Base-by-base conservation (phyloP, 2,113 vertebrate genomes). In the Phaethornis superciliosus region DNA sequence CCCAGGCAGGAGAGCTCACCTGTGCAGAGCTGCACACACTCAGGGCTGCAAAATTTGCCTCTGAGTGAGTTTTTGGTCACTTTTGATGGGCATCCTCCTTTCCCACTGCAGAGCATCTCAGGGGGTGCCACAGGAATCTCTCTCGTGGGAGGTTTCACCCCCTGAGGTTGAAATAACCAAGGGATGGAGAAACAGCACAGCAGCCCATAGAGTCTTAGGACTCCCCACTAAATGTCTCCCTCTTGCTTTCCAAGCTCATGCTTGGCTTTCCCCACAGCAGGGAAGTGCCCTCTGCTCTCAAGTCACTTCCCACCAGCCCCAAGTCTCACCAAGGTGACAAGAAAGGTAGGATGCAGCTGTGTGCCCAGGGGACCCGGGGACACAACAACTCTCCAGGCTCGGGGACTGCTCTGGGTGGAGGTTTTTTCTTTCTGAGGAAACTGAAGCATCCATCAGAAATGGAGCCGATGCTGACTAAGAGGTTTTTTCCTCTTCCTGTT, bases 341-440 rank as follows among this genome's bases (percentile, higher is more conserved):
- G 76, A 92, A 89, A 78, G 67, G 78, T 82, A 88, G 95, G 95
- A 93, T 95, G 85, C 95, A 96, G 94, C 95, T 97, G 95, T 94
- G 87, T 18, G 27, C 76, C 59, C 32, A 16, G n/a, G 86, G 82
- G 75, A 95, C 62, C n/a, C 64, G 84, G 81, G 86, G 47, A 81
- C 68, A 85, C 40, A 81, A 59, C 70, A 72, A 64, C 52, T 89
- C 92, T 83, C 70, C 65, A 80, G 65, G 33, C 33, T 71, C 4
- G 2, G 52, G 35, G 54, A 58, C 55, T 94, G 90, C 79, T 93
- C 58, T 84, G 85, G 77, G 74, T 89, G 87, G 84, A 87, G 75
- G 80, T 94, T 95, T 96, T 93, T 90, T 71, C 83, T 8, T 28
- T 63, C 52, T 83, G 47, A 96, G 96, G 96, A 97, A 96, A 89